phyloP scores from a whole-genome alignment of 2,797 vertebrate species.

The Loriculus beryllinus region DNA sequence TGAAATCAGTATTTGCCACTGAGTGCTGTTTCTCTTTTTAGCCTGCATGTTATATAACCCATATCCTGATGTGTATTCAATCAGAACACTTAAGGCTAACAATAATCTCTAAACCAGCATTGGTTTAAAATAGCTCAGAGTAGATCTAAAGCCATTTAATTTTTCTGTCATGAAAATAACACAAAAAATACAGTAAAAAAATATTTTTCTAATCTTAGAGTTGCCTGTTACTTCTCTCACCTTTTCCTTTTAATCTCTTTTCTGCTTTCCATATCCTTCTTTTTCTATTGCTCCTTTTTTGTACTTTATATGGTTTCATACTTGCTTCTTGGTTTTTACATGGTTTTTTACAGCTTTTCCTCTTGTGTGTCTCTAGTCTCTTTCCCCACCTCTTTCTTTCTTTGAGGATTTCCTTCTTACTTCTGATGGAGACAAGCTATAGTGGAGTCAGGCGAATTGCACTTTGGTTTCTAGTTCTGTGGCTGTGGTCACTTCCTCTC shows the following conservation, averaged over 20 bases:
- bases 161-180: neutral
- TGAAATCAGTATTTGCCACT: neutral
- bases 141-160: neutral
- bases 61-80: neutral
- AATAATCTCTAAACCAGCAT: neutral
- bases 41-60: neutral
- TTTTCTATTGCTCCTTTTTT: neutral
- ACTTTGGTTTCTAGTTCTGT: neutral
- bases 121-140: neutral
- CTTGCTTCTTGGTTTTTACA: neutral
- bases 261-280: neutral
- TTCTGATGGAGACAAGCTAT: neutral
- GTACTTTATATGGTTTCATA: neutral
- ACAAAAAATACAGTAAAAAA: neutral
- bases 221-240: neutral
- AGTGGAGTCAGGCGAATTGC: neutral
- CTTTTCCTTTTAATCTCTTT: neutral
- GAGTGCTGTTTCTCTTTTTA: neutral
- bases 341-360: neutral
- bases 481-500: neutral
- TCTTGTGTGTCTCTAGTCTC: neutral
- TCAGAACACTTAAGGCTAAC: neutral
- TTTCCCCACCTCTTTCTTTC: neutral
- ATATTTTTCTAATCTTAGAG: neutral
- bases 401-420: neutral